Conservation (phyloP, 1,140 invertebrate genomes). For the Gonatopus flavifemur region DNA sequence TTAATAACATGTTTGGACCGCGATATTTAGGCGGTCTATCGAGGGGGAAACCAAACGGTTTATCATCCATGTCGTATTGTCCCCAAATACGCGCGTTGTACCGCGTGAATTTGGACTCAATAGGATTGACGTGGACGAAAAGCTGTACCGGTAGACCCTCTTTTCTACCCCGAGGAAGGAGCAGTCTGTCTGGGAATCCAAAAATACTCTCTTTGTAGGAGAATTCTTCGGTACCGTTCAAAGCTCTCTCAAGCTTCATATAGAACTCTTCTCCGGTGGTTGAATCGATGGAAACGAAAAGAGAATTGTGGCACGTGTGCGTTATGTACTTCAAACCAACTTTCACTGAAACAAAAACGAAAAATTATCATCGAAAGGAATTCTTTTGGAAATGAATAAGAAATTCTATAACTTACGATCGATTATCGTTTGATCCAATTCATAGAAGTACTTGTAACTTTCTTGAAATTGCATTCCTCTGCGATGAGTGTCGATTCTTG, state of each 20-base stretch:
- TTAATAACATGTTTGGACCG: conserved; percentile 67
- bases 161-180: conserved; percentile 68
- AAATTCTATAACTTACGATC: conserved; percentile 47
- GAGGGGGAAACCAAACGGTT: conserved; percentile 68
- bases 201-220: conserved; percentile 37
- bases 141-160: conserved; percentile 67
- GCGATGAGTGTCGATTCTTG: conserved; percentile 65
- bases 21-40: conserved; percentile 65
- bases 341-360: conserved; percentile 32
- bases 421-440: conserved; percentile 59
- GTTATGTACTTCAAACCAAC: conserved; percentile 41
- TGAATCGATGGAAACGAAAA: conserved; percentile 35
- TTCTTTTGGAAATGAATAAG: background rate
- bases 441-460: conserved; percentile 64
- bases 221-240: no score
- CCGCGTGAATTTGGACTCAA: conserved; percentile 28
- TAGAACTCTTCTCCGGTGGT: conserved; percentile 34
- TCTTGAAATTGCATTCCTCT: conserved; percentile 53
- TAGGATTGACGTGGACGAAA: conserved; percentile 67
- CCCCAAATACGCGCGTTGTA: conserved; percentile 42
- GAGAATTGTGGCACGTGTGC: conserved; percentile 43
- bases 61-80: conserved; percentile 32
- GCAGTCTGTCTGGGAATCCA: conserved; percentile 65
- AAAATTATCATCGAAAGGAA: no score
- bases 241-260: no score